Evolutionary conservation across 2,797 vertebrate genomes (phyloP).

Genomic region (Eremophila alpestris): DNA sequence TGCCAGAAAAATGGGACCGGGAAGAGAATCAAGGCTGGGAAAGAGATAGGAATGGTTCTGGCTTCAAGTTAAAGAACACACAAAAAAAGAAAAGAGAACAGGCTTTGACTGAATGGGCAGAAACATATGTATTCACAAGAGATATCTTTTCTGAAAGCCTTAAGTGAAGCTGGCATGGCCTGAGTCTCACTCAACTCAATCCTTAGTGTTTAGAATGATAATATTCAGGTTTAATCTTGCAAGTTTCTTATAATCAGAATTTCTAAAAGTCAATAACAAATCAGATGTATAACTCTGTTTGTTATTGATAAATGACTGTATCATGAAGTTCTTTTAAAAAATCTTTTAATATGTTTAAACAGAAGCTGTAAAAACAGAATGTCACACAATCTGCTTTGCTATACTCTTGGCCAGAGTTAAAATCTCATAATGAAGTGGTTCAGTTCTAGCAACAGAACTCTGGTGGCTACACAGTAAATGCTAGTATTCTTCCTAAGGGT

Average conservation of each 20-base stretch:
- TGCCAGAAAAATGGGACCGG: neutral
- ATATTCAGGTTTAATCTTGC: neutral
- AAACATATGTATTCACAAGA: neutral
- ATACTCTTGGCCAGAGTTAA: neutral
- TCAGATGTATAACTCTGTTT: slow-evolving; percentile 28
- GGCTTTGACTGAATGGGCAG: neutral
- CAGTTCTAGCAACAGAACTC: neutral
- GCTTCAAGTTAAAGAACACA: neutral
- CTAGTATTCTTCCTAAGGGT: neutral
- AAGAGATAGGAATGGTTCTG: neutral
- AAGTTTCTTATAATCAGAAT: neutral
- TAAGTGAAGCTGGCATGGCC: neutral
- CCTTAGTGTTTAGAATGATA: neutral
- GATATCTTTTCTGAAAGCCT: neutral
- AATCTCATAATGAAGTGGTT: neutral
- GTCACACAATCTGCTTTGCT: slow-evolving; percentile 28
- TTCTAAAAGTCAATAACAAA: neutral
- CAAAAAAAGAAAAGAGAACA: neutral
- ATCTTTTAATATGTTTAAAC: slow-evolving; percentile 23
- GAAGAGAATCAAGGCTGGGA: neutral
- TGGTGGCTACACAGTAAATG: neutral
- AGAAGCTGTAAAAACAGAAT: slow-evolving; percentile 25
- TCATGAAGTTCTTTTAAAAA: neutral
- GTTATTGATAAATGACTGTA: slow-evolving; percentile 24
- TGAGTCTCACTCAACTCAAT: neutral